A percentile compares a stretch with the other conserved stretches of the same genome.
Evolutionary conservation across 2,797 vertebrate genomes (phyloP).

Genomic region (Cynodonichthys magdalenae): DNA sequence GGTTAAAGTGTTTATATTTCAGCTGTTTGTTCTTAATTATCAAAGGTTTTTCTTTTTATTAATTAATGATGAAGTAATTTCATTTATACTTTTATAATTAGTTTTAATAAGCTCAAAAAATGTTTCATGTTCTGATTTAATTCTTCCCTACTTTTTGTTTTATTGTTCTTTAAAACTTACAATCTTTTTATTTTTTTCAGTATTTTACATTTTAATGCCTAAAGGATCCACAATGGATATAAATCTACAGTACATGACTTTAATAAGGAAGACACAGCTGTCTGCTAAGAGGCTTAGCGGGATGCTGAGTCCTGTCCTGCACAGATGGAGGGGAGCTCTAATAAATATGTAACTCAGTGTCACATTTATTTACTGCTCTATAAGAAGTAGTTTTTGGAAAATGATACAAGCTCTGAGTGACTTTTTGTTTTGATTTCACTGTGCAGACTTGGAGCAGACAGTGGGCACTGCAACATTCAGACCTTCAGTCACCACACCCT

Average conservation of each 20-base stretch:
- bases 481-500: slow-evolving; percentile 52
- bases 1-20: too few relatives aligned
- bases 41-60: too few relatives aligned
- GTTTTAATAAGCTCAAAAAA: too few relatives aligned
- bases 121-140: too few relatives aligned
- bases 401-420: slow-evolving; percentile 7
- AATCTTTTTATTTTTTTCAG: too few relatives aligned
- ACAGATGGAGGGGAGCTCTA: slow-evolving; percentile 6
- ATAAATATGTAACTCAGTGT: slow-evolving; percentile 22
- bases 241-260: slow-evolving; percentile 31
- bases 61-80: too few relatives aligned
- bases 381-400: neutral
- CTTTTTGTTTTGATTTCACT: slow-evolving; percentile 4
- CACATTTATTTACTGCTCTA: neutral
- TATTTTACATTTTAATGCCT: too few relatives aligned
- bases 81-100: too few relatives aligned
- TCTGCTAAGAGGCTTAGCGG: slow-evolving; percentile 55
- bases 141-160: too few relatives aligned
- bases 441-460: slow-evolving; percentile 13
- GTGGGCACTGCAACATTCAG: slow-evolving; percentile 33
- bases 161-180: too few relatives aligned
- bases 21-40: too few relatives aligned
- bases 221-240: slow-evolving; percentile 23
- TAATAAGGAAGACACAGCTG: slow-evolving; percentile 56
- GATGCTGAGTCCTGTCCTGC: slow-evolving; percentile 29